Evolutionary conservation across 2,113 vertebrate genomes (phyloP).

Genomic region (Podiceps cristatus): DNA sequence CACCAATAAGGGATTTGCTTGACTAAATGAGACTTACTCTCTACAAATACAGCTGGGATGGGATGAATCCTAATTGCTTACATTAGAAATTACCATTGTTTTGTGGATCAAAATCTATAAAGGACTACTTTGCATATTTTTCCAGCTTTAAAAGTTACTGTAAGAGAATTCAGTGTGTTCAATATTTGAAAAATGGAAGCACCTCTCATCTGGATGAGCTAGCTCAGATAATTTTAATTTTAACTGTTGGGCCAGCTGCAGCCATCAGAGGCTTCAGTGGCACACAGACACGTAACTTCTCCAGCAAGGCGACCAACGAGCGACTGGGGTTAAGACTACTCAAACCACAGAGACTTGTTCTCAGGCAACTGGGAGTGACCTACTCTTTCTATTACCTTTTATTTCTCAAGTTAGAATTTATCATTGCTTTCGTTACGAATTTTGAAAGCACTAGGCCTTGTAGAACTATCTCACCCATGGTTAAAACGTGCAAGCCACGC

Average conservation of each 20-base stretch:
- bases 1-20: neutral
- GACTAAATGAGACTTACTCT: neutral
- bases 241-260: neutral
- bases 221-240: neutral
- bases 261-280: neutral
- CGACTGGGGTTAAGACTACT: fast-evolving
- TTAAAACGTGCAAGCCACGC: neutral
- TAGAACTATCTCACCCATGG: neutral
- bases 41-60: neutral
- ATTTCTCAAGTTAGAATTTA: neutral
- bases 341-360: neutral
- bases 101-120: neutral
- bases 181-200: neutral
- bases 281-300: neutral
- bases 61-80: neutral
- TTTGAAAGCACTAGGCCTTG: neutral
- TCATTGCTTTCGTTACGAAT: neutral
- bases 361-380: neutral
- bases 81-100: neutral
- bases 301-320: fast-evolving
- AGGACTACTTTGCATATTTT: neutral
- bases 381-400: neutral
- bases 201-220: neutral
- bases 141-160: neutral
- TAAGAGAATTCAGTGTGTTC: neutral